Percentiles rank a stretch among this genome's conserved stretches.
Conservation (phyloP, 2,113 vertebrate genomes). For the Neotoma lepida region DNA sequence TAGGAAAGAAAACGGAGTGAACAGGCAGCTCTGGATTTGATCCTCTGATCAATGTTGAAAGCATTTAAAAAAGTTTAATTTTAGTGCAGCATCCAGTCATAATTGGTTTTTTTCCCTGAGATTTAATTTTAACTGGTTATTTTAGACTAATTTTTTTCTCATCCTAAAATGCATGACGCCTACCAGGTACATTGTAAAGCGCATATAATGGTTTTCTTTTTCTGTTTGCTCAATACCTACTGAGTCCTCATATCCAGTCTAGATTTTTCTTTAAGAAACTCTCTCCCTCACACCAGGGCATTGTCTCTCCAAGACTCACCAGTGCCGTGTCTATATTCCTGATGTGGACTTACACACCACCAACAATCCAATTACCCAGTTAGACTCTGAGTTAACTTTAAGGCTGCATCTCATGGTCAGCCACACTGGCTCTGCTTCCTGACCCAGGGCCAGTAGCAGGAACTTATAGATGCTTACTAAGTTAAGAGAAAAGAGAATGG, state of each 20-base stretch:
- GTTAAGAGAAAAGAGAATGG: neutral
- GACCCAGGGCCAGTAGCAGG: neutral
- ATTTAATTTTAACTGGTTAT: neutral
- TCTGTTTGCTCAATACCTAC: neutral
- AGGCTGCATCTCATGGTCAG: neutral
- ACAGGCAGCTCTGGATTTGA: neutral
- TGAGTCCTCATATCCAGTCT: neutral
- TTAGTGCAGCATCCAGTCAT: neutral
- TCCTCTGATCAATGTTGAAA: neutral
- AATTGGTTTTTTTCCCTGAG: neutral
- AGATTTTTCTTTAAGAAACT: neutral
- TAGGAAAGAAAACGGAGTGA: conserved; percentile 15
- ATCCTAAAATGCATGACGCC: neutral
- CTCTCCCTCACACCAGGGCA: neutral
- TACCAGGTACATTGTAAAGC: neutral
- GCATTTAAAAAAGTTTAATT: conserved; percentile 41
- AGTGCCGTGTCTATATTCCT: neutral
- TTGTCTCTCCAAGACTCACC: neutral
- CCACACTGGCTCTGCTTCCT: neutral
- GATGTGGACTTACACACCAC: neutral
- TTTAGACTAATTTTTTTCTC: neutral
- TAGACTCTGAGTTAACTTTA: neutral
- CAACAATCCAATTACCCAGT: neutral
- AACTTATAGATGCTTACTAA: neutral
- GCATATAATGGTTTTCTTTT: neutral